Evolutionary conservation across 2,888 invertebrate genomes (phyloP).

Genomic region (Cantharis rufa): DNA sequence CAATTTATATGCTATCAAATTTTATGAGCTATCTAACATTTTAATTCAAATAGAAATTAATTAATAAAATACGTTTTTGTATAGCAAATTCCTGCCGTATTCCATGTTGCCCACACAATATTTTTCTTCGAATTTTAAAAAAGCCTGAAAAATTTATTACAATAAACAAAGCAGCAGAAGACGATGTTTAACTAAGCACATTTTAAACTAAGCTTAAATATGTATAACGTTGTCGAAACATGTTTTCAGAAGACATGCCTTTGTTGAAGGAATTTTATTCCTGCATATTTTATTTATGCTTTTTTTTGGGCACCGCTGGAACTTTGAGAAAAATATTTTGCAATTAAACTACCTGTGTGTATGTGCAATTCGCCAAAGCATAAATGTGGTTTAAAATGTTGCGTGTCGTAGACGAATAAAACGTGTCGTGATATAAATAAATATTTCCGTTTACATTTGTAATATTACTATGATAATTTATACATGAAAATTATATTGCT

Average conservation of each 20-base stretch:
- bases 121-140: not conserved
- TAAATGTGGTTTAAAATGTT: not conserved
- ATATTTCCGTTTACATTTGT: conserved; percentile 14
- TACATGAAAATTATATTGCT: conserved; percentile 3
- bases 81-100: not conserved
- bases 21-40: not conserved
- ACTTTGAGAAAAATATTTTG: not conserved
- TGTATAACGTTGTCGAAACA: not conserved
- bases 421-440: not conserved
- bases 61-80: not conserved
- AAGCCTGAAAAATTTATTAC: not conserved
- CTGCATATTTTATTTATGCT: not conserved
- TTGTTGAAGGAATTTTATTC: not conserved
- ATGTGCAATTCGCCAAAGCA: not conserved
- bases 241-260: not conserved
- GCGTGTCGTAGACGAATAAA: not conserved
- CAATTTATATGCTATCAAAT: not conserved
- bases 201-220: not conserved
- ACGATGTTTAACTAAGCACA: not conserved
- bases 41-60: not conserved
- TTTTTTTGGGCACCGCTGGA: not conserved
- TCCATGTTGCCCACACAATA: not conserved
- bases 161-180: not conserved
- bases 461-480: conserved; percentile 8
- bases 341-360: not conserved